A percentile compares a stretch with the other conserved stretches of the same genome.
Conservation (phyloP, 2,113 vertebrate species). For the Narcine bancroftii region DNA sequence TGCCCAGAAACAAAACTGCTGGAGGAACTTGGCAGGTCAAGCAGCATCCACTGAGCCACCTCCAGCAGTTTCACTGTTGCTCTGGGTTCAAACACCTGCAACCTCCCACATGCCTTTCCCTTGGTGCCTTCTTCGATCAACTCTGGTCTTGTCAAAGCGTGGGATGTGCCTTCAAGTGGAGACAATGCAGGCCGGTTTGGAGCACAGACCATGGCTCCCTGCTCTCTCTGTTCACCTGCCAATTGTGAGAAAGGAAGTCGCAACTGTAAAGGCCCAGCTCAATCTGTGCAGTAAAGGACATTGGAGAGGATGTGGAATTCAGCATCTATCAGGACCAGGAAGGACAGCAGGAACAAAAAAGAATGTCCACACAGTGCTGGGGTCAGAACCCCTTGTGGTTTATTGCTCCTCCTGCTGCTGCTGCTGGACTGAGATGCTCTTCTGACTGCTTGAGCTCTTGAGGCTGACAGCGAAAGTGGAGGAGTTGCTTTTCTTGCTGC, state of each 20-base stretch:
- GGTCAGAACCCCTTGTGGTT: rapidly evolving
- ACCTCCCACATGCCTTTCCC: no score
- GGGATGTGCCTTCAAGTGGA: no score
- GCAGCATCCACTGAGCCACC: no score
- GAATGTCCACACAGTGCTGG: background rate
- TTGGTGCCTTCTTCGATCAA: background rate
- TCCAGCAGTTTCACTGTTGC: no score
- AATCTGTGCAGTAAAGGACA: background rate
- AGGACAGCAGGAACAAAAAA: background rate
- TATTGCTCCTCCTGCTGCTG: constrained; percentile 55
- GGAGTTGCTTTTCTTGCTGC: constrained; percentile 67
- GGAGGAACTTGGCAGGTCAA: no score
- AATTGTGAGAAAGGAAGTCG: background rate
- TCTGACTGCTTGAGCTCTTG: constrained; percentile 61
- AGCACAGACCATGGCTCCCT: no score
- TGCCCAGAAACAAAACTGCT: no score
- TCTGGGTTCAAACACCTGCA: no score
- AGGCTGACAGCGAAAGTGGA: constrained; percentile 71
- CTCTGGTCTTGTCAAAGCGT: background rate
- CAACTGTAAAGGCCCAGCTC: background rate
- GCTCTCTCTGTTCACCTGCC: background rate
- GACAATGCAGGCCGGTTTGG: background rate
- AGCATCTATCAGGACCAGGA: background rate
- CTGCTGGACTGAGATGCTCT: constrained; percentile 55
- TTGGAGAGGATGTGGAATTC: background rate